phyloP scores from a whole-genome alignment of 2,888 invertebrate genomes.

The Rhopalosiphum nymphaeae region DNA sequence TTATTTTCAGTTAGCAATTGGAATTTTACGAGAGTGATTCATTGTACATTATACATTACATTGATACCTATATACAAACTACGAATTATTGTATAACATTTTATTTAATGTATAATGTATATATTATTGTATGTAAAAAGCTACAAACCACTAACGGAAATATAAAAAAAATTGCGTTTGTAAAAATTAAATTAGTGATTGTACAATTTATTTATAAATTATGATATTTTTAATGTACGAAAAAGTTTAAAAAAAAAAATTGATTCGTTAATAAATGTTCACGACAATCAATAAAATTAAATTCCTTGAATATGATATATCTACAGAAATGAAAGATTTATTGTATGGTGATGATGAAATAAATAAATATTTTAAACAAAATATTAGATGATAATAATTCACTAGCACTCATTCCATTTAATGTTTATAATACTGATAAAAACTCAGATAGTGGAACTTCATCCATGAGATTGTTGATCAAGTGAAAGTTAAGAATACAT shows the following conservation, averaged over 20 bases:
- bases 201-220: not conserved
- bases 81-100: not conserved
- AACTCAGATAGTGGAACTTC: not conserved
- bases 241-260: not conserved
- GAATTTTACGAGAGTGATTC: not conserved
- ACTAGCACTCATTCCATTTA: not conserved
- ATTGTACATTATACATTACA: not conserved
- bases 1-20: not conserved
- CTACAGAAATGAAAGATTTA: not conserved
- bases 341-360: not conserved
- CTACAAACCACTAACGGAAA: not conserved
- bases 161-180: not conserved
- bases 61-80: not conserved
- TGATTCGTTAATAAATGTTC: not conserved
- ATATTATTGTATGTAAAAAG: not conserved
- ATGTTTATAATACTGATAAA: not conserved
- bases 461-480: not conserved
- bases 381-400: not conserved
- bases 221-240: not conserved
- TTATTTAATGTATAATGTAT: not conserved
- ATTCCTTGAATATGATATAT: not conserved
- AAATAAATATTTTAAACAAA: not conserved
- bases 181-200: not conserved
- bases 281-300: not conserved
- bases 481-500: not conserved